A percentile compares a stretch with the other conserved stretches of the same genome.
Evolutionary conservation across 2,888 invertebrate genomes (phyloP).

Genomic region (Stenodera caucasica): DNA sequence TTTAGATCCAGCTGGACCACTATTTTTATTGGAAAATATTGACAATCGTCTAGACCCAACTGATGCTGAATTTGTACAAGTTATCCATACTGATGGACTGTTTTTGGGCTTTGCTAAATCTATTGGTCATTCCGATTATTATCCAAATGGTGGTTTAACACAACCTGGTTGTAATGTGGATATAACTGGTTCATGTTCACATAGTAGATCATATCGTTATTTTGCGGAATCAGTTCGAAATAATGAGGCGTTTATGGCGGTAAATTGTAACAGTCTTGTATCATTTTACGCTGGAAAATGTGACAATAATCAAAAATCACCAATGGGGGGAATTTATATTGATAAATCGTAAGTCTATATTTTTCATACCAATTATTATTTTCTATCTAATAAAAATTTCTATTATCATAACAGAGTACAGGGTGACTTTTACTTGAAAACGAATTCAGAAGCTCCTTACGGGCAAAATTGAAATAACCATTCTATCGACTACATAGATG

Average conservation of each 20-base stretch:
- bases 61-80: slow-evolving; percentile 49
- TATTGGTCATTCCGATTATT: slow-evolving; percentile 50
- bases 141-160: slow-evolving; percentile 48
- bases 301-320: slow-evolving; percentile 19
- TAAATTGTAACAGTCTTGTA: slow-evolving; percentile 25
- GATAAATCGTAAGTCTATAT: slow-evolving; percentile 26
- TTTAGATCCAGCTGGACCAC: slow-evolving; percentile 49
- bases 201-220: slow-evolving; percentile 53
- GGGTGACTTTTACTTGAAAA: too few relatives aligned
- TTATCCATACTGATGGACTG: slow-evolving; percentile 47
- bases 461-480: too few relatives aligned
- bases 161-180: slow-evolving; percentile 52
- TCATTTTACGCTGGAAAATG: slow-evolving; percentile 28
- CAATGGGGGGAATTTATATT: slow-evolving; percentile 29
- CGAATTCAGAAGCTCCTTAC: too few relatives aligned
- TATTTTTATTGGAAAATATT: slow-evolving; percentile 36
- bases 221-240: slow-evolving; percentile 54
- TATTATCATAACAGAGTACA: too few relatives aligned
- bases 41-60: slow-evolving; percentile 44
- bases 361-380: too few relatives aligned
- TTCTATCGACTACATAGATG: too few relatives aligned
- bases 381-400: too few relatives aligned
- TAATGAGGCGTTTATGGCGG: slow-evolving; percentile 27
- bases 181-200: slow-evolving; percentile 51
- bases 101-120: slow-evolving; percentile 31